Evolutionary conservation across 2,888 invertebrate species (phyloP).

Genomic region (Stenichneumon culpator): DNA sequence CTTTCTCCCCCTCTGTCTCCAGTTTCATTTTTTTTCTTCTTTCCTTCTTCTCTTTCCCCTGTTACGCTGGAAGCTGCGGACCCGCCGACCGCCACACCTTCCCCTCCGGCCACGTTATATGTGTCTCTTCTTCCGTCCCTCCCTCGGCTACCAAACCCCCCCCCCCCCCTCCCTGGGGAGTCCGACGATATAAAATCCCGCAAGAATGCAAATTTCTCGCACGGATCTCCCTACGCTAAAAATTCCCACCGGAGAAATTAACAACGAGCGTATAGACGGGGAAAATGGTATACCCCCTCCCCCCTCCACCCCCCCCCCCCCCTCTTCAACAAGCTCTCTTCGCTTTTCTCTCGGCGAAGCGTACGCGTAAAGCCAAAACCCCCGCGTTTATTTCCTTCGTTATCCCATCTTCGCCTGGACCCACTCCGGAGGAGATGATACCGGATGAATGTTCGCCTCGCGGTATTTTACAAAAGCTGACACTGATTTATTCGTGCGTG

Average conservation of each 20-base stretch:
- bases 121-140: constrained; percentile 5
- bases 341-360: constrained; percentile 9
- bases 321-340: neutral
- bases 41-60: constrained; percentile 33
- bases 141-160: neutral
- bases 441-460: neutral
- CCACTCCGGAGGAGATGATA: neutral
- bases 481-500: constrained; percentile 13
- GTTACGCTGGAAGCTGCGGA: constrained; percentile 57
- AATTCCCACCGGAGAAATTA: constrained; percentile 63
- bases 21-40: neutral
- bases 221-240: constrained; percentile 52
- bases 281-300: neutral
- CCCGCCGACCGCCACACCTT: constrained; percentile 27
- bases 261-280: constrained; percentile 47
- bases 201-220: constrained; percentile 72
- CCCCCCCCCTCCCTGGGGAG: constrained; percentile 8
- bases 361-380: neutral
- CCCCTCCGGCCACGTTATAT: constrained; percentile 26
- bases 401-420: constrained; percentile 2
- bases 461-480: neutral
- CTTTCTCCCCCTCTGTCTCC: constrained; percentile 20
- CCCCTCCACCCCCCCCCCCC: neutral
- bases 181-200: constrained; percentile 70
- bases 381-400: neutral